Conservation (phyloP, 2,797 vertebrate genomes). For the Fundulus diaphanus region DNA sequence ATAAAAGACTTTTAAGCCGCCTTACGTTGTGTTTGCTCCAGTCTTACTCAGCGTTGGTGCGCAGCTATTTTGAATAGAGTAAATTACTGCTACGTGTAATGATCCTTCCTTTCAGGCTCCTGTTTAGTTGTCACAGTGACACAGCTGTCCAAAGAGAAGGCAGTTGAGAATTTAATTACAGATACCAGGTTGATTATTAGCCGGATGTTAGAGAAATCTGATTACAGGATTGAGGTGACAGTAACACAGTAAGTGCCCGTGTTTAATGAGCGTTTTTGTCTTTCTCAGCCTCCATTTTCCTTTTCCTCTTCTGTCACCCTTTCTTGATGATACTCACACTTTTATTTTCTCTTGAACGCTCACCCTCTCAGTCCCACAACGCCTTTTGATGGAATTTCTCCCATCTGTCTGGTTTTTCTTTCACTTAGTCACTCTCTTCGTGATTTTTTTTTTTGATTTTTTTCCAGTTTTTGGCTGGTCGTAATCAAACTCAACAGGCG, state of each 20-base stretch:
- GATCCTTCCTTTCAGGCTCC: slow-evolving; percentile 6
- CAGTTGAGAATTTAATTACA: slow-evolving; percentile 22
- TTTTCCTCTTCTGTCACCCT: slow-evolving; percentile 20
- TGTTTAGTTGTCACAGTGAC: slow-evolving; percentile 7
- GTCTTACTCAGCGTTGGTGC: background rate
- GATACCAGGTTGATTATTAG: slow-evolving; percentile 34
- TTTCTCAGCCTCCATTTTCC: background rate
- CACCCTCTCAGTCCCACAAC: slow-evolving; percentile 13
- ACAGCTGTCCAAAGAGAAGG: background rate
- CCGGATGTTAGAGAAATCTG: slow-evolving; percentile 27
- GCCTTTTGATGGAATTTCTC: slow-evolving; percentile 25
- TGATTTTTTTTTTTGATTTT: slow-evolving; percentile 6
- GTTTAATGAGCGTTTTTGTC: slow-evolving; percentile 33
- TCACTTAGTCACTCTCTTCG: slow-evolving; percentile 25
- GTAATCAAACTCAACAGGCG: slow-evolving; percentile 66
- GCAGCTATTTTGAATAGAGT: background rate
- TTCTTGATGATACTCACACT: slow-evolving; percentile 19
- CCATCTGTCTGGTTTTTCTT: slow-evolving; percentile 38
- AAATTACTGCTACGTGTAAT: background rate
- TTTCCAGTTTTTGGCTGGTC: slow-evolving; percentile 22
- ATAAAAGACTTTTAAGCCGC: background rate
- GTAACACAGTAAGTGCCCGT: slow-evolving; percentile 38
- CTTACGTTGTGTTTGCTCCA: background rate
- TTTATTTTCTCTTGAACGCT: slow-evolving; percentile 41
- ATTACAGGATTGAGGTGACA: slow-evolving; percentile 44